Evolutionary conservation across 2,113 vertebrate genomes (phyloP), one percentile per base, ranked within the genome.

Genomic region (Atractosteus spatula): DNA sequence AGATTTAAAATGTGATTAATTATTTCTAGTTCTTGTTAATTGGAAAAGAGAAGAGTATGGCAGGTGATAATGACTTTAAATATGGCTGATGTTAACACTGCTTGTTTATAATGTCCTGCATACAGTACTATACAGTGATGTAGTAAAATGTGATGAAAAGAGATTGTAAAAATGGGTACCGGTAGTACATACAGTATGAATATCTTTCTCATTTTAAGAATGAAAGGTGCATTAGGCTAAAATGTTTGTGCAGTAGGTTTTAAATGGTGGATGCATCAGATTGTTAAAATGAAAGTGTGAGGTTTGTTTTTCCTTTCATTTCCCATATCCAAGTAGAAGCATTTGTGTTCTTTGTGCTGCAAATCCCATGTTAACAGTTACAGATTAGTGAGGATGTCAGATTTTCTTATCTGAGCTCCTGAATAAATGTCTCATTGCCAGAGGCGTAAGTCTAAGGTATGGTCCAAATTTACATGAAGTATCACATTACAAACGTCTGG

Each of bases 391-490:
- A 85, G 83, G 78, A 83, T 88, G 85, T 91, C 83, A 87, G 71
- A 73, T 77, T 90, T 84, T 85, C 80, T 89, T 90, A 89, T 88
- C 78, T 80, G 82, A 88, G 76, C 79, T 86, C 82, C 84, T 90
- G 80, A 85, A 88, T 84, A 91, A 88, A 88, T 85, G 84, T 87
- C 81, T 81, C 81, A 69, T 89, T 85, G 83, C 85, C 85, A 88
- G 81, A 81, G 81, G 86, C 90, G 90, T 85, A 80, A 62, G 73
- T 86, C 86, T 79, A 87, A 90, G 86, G 91, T 91, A 89, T 91
- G 91, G 87, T 92, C 89, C 93, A 88, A 87, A 93, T 96, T 94
- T 95, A 91, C 90, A 94, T 93, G 85, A 88, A 88, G 89, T 92
- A 90, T 95, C 89, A 81, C 79, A 81, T 96, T 94, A 89, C 91